These are phyloP conservation scores for Thunnus thynnus DNA, from an alignment of 2,113 vertebrate genomes.

Conservation along the genomic window DNA sequence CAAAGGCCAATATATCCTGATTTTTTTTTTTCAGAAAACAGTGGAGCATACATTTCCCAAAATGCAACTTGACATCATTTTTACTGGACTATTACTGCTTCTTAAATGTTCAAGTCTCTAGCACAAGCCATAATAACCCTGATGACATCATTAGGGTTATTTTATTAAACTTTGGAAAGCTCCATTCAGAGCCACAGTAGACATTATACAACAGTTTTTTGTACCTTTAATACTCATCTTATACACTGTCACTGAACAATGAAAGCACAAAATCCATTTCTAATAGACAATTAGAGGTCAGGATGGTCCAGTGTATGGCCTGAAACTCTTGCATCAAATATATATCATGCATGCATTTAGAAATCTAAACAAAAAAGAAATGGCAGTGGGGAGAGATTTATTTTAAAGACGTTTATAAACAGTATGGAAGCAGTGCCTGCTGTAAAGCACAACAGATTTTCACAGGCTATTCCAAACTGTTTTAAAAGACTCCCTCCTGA, in stretches of 20 bases:
- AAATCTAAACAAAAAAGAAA: constrained; percentile 2
- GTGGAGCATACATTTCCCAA: no score
- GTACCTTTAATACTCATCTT: no score
- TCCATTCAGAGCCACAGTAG: no score
- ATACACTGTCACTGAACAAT: background rate
- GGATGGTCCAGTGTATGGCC: background rate
- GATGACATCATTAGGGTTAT: no score
- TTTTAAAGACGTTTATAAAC: background rate
- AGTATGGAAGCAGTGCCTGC: background rate
- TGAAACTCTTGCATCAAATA: background rate
- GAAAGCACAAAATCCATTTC: background rate
- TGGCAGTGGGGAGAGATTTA: background rate
- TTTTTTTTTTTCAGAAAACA: no score
- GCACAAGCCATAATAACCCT: no score
- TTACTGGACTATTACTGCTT: no score
- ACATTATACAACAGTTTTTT: no score
- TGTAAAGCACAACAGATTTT: constrained; percentile 15
- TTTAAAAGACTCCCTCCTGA: constrained; percentile 52
- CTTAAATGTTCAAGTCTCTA: no score
- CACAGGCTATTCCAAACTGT: background rate
- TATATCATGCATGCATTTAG: background rate
- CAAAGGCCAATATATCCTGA: no score
- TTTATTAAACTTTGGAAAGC: no score
- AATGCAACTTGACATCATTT: no score
- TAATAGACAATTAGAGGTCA: background rate